Base-by-base conservation (phyloP, 2,888 invertebrate genomes). In the Rapana venosa region DNA sequence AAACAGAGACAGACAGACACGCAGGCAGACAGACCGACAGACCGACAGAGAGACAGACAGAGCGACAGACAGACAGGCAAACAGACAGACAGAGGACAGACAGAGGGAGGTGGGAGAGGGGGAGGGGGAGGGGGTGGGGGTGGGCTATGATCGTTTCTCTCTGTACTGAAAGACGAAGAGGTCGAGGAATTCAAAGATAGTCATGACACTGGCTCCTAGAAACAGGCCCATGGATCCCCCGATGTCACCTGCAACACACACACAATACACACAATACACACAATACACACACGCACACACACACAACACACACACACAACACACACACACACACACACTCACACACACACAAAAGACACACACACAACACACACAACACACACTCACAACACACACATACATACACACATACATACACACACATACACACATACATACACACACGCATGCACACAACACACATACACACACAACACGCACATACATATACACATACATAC, bases 171-270 rank as follows among this genome's bases (percentile, higher is more conserved):
- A 91, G 0, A 91, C 36, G 26, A 92, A 17, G 13, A 94, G 91
- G 87, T 95, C 95, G 15, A 93, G 77, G 15, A 95, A 83, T 89
- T 95, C 95, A 87, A 93, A 94, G 17, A 94, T 87, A 0, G 94
- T 94, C 84, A 95, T 89, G 15, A 93, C 93, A 88, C 94, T 94
- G 35, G 95, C 95, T 11, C 95, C 95, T 20, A 94, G 91, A 89
- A 94, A 95, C 74, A 95, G 88, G 0, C 94, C 95, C 93, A 95
- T 93, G 8, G 95, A 94, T 1, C 94, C 95, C 0, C 95, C 95
- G n/a, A 95, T 94, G 87, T 95, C 95, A 91, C 94, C 94, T 94
- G 93, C 1, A 92, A 92, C 88, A 87, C 79, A 32, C n/a, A 26
- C 8, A 47, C 47, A 47, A 47, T 8, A 47, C 47, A 47, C 47